Percentiles rank a stretch among this genome's conserved stretches.
Conservation (phyloP, 2,113 vertebrate genomes). For the Climacteris rufus region DNA sequence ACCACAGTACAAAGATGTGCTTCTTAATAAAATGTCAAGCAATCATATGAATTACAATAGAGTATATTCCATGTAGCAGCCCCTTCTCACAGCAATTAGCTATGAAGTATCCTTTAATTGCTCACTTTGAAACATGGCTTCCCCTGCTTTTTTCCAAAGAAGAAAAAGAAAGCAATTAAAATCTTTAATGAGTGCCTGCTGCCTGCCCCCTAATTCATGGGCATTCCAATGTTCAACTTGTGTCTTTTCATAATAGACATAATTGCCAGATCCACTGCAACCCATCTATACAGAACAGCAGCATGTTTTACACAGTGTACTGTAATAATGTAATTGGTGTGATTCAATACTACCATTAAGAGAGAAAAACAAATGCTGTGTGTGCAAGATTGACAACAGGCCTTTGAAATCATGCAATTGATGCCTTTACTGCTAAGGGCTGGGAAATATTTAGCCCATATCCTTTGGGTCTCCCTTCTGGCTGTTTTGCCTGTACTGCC, state of each 20-base stretch:
- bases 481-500: neutral
- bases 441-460: neutral
- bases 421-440: neutral
- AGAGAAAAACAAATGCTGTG: constrained; percentile 43
- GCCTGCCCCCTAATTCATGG: constrained; percentile 27
- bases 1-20: constrained; percentile 4
- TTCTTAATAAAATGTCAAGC: constrained; percentile 28
- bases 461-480: neutral
- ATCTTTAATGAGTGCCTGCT: constrained; percentile 36
- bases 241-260: constrained; percentile 36
- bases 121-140: constrained; percentile 14
- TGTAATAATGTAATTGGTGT: constrained; percentile 57
- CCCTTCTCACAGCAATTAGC: constrained; percentile 27
- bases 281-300: neutral
- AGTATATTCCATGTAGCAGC: neutral
- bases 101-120: constrained; percentile 43
- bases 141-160: constrained; percentile 12
- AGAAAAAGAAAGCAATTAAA: constrained; percentile 50
- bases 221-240: neutral
- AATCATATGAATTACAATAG: neutral
- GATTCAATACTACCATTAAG: constrained; percentile 54
- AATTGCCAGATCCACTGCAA: constrained; percentile 47
- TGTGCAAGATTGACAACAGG: constrained; percentile 20
- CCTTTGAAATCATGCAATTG: constrained; percentile 14
- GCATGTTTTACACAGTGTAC: constrained; percentile 51